A percentile compares a stretch with the other conserved stretches of the same genome.
Evolutionary conservation across 2,113 vertebrate genomes (phyloP).

Genomic region (Erythrocercus mccallii): DNA sequence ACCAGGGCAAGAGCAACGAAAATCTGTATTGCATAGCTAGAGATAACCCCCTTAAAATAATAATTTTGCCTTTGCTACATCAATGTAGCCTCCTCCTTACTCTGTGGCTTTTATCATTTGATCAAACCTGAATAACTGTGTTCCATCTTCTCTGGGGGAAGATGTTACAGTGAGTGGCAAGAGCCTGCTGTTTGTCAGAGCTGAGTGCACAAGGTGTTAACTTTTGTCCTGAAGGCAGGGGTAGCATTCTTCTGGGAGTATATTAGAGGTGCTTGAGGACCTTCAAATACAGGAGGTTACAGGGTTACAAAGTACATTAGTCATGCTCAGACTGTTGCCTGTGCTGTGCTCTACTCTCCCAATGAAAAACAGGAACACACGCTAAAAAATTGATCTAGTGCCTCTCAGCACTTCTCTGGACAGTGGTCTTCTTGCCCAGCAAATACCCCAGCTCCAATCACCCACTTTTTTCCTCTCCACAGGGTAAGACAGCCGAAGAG

Average conservation of each 20-base stretch:
- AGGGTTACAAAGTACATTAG: background rate
- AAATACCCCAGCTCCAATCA: background rate
- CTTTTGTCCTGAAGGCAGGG: background rate
- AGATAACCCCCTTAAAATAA: background rate
- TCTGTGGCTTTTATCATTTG: background rate
- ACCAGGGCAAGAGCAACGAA: background rate
- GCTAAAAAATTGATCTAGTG: background rate
- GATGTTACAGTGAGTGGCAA: background rate
- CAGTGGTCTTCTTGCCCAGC: rapidly evolving
- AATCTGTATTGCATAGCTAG: background rate
- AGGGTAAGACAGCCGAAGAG: conserved; percentile 53
- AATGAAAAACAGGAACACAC: background rate
- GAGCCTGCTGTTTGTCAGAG: background rate
- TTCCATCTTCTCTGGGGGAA: background rate
- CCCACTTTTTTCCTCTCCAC: background rate
- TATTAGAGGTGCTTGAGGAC: background rate
- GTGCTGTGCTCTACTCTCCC: background rate
- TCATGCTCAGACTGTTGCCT: background rate
- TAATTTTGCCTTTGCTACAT: background rate
- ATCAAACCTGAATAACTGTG: background rate
- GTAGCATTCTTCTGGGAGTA: background rate
- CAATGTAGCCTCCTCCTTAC: background rate
- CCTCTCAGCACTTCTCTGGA: background rate
- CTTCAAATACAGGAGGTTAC: background rate
- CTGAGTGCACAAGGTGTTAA: background rate